phyloP scores from a whole-genome alignment of 1,140 invertebrate genomes.

The Brachionus asplanchnoidis region DNA sequence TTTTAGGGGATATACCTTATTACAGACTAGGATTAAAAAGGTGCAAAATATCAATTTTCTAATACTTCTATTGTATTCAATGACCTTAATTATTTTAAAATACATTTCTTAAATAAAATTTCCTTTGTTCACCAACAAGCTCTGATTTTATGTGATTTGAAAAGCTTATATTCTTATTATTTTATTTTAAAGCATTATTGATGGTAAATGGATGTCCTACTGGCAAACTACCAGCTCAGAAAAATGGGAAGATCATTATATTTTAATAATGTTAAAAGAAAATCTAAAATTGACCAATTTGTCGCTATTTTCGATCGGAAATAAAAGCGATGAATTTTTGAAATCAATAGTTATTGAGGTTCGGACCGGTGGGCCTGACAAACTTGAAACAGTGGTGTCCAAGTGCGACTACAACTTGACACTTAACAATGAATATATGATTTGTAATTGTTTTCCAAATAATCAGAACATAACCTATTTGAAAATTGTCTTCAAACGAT shows the following conservation, averaged over 20 bases:
- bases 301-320: neutral
- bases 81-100: too few relatives aligned
- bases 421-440: conserved; percentile 4
- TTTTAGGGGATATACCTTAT: too few relatives aligned
- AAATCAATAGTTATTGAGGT: conserved; percentile 17
- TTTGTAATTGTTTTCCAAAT: conserved; percentile 36
- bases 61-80: too few relatives aligned
- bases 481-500: conserved; percentile 12
- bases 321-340: conserved; percentile 16
- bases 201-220: conserved; percentile 10
- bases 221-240: neutral
- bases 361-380: neutral
- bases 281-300: conserved; percentile 6
- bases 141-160: too few relatives aligned
- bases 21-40: too few relatives aligned
- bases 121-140: too few relatives aligned
- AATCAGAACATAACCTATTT: conserved; percentile 9
- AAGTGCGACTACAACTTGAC: conserved; percentile 35
- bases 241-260: conserved; percentile 25
- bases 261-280: conserved; percentile 3
- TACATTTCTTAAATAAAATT: too few relatives aligned
- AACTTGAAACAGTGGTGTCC: conserved; percentile 13
- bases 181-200: neutral
- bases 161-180: neutral
- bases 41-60: too few relatives aligned